Percentiles rank a stretch among this genome's conserved stretches.
Evolutionary conservation across 2,113 vertebrate species (phyloP).

Genomic region (Etheostoma cragini): DNA sequence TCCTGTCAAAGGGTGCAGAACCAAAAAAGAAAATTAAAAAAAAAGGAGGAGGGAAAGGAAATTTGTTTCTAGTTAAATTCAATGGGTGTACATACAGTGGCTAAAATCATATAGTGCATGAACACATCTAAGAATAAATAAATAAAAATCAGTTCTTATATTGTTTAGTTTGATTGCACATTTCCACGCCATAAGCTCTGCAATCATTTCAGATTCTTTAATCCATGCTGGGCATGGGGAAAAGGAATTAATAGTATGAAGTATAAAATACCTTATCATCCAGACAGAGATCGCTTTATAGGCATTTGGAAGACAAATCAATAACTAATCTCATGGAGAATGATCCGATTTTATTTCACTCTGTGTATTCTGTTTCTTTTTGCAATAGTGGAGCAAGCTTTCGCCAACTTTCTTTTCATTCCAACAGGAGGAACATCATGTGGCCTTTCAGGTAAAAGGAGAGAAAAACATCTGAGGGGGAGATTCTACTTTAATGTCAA

Average conservation of each 20-base stretch:
- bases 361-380: slow-evolving; percentile 38
- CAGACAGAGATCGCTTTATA: slow-evolving; percentile 37
- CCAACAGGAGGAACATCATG: slow-evolving; percentile 36
- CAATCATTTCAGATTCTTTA: slow-evolving; percentile 28
- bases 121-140: neutral
- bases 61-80: slow-evolving; percentile 1
- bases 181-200: slow-evolving; percentile 20
- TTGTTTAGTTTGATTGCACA: slow-evolving; percentile 21
- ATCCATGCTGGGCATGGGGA: neutral
- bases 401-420: slow-evolving; percentile 29
- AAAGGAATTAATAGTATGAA: slow-evolving; percentile 32
- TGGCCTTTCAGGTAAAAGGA: slow-evolving; percentile 60
- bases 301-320: slow-evolving; percentile 55
- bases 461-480: slow-evolving; percentile 63
- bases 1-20: slow-evolving; percentile 36
- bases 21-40: neutral
- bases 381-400: slow-evolving; percentile 18
- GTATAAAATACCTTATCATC: slow-evolving; percentile 52
- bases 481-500: slow-evolving; percentile 71
- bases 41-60: neutral
- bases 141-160: neutral
- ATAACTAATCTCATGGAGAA: slow-evolving; percentile 70
- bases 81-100: neutral
- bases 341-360: slow-evolving; percentile 60
- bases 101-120: slow-evolving; percentile 16